These are phyloP conservation scores for Hepsetus odoe DNA, from an alignment of 2,113 vertebrate species.

Conservation along the genomic window DNA sequence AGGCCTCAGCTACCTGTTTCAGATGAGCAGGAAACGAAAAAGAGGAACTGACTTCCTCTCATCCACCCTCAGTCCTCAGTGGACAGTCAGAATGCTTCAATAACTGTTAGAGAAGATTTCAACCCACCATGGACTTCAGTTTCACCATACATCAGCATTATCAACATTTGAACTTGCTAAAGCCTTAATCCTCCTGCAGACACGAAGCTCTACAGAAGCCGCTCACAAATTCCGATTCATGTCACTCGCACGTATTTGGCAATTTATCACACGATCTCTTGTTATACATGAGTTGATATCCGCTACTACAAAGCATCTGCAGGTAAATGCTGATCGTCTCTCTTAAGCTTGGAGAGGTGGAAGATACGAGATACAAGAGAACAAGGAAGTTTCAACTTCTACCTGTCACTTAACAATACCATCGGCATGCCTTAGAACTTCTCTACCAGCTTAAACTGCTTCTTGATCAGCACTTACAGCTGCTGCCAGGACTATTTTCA, in stretches of 20 bases:
- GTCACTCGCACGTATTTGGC: background rate
- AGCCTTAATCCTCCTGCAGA: background rate
- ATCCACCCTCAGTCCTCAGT: background rate
- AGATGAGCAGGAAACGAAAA: slow-evolving; percentile 4
- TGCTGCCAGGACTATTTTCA: slow-evolving; percentile 46
- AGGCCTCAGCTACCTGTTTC: slow-evolving; percentile 14
- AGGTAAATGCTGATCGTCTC: slow-evolving; percentile 3
- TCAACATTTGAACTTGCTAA: background rate
- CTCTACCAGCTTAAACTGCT: slow-evolving; percentile 45
- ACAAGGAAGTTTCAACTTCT: slow-evolving; percentile 3
- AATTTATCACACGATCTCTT: background rate
- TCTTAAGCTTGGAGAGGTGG: slow-evolving; percentile 16
- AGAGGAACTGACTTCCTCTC: slow-evolving; percentile 7
- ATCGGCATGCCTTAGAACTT: slow-evolving; percentile 24
- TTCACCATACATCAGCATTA: background rate
- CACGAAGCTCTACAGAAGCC: background rate
- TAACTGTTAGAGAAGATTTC: slow-evolving; percentile 4
- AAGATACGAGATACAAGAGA: slow-evolving; percentile 18
- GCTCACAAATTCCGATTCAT: slow-evolving; percentile 23
- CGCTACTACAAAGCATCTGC: slow-evolving; percentile 21
- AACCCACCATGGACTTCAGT: background rate
- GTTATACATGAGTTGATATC: slow-evolving; percentile 1
- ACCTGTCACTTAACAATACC: slow-evolving; percentile 38
- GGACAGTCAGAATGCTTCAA: background rate
- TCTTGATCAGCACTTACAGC: slow-evolving; percentile 57